Evolutionary conservation across 2,797 vertebrate genomes (phyloP), one percentile per base, ranked within the genome.

Genomic region (Lepilemur ruficaudatus): DNA sequence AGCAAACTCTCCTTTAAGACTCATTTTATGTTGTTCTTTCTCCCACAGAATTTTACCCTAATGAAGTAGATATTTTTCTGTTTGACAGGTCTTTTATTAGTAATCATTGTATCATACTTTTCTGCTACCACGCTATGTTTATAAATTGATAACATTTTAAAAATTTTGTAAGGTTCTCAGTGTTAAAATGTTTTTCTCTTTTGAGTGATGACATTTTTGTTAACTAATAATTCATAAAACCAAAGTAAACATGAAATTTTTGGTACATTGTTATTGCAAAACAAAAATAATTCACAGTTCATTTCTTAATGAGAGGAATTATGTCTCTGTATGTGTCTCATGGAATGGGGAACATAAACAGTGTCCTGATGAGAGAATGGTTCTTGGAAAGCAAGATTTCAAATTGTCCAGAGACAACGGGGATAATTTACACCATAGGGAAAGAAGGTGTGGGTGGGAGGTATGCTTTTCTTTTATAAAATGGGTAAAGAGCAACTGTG

Each of bases 151-250:
- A 59, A 14, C 15, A 28, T 79, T 80, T 73, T 18, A 11, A 4
- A 13, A 76, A 73, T 57, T 86, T 93, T 65, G 1, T 52, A 81
- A 93, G 46, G 9, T 5, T 92, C 14, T 89, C 5, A 76, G 61
- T 76, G 11, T 52, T 61, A 91, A 73, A 55, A 43, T 76, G 11
- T 70, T 89, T 89, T 93, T 91, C 43, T 95, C 55, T 95, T 59
- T 76, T 73, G 43, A 93, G 32, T 75, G 73, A 20, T 30, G 73
- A 43, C 4, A 82, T 91, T 93, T 95, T 63, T 46, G 41, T 90
- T 88, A 88, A 81, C 38, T 59, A 84, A 69, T 78, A 50, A 79
- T 75, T 95, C 97, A 65, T 91, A 85, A 91, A 95, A 38, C 55
- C 18, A 41, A 85, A 57, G 32, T 11, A 65, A 94, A 89, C 48